phyloP scores from a whole-genome alignment of 2,888 invertebrate genomes.

The Endotricha flammealis region DNA sequence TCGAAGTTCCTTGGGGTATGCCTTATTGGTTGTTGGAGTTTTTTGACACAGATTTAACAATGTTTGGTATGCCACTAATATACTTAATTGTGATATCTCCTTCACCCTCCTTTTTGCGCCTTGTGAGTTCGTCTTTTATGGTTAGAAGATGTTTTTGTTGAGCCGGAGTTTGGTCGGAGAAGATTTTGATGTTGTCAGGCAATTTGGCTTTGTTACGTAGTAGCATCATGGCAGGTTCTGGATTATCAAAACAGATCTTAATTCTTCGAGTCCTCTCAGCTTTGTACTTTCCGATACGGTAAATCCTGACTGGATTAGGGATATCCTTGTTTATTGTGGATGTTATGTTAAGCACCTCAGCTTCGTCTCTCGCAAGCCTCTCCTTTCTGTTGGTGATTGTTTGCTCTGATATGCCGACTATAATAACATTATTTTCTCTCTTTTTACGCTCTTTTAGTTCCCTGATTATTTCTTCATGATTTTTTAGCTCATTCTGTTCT shows the following conservation, averaged over 20 bases:
- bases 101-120: conserved; percentile 11
- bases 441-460: conserved; percentile 1
- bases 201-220: conserved; percentile 13
- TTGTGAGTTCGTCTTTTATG: conserved; percentile 12
- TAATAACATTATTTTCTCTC: conserved; percentile 3
- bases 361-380: conserved; percentile 3
- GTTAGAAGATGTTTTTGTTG: conserved; percentile 12
- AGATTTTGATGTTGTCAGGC: conserved; percentile 12
- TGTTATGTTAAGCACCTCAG: conserved; percentile 3
- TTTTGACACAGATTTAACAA: conserved; percentile 2
- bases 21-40: neutral
- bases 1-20: neutral
- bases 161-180: conserved; percentile 15
- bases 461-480: neutral
- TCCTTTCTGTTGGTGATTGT: neutral
- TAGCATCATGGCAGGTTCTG: conserved; percentile 8
- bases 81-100: conserved; percentile 3
- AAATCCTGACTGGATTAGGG: conserved; percentile 11
- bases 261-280: conserved; percentile 13
- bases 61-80: neutral
- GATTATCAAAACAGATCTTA: conserved; percentile 12
- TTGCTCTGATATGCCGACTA: neutral
- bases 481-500: neutral
- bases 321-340: neutral
- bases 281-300: conserved; percentile 15